Percentiles rank a stretch among this genome's conserved stretches.
Evolutionary conservation across 2,113 vertebrate species (phyloP).

Genomic region (Coracopsis vasa): DNA sequence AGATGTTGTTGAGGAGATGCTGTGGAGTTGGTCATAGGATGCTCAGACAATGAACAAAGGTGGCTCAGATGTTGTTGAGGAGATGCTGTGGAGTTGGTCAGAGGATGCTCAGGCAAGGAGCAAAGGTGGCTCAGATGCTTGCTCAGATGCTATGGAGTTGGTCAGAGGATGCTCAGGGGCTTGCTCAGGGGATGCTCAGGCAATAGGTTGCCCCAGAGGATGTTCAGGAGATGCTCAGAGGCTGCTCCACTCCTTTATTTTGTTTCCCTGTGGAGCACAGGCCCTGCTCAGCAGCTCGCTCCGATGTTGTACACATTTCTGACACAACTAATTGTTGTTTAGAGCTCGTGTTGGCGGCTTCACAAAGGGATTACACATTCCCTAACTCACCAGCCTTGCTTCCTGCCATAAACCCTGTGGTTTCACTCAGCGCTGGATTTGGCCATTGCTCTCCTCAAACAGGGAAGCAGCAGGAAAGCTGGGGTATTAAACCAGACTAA

Average conservation of each 20-base stretch:
- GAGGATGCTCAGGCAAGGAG: neutral
- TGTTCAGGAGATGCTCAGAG: neutral
- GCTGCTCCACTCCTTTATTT: neutral
- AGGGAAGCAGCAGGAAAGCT: rapidly evolving
- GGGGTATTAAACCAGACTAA: neutral
- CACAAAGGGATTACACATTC: slow-evolving; percentile 16
- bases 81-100: neutral
- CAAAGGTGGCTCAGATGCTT: neutral
- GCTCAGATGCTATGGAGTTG: neutral
- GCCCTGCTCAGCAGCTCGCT: neutral
- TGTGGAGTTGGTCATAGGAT: too few species aligned
- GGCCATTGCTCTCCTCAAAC: neutral
- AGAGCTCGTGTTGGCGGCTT: slow-evolving; percentile 13
- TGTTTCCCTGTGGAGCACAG: neutral
- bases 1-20: too few species aligned
- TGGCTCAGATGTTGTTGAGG: too few species aligned
- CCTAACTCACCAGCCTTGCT: neutral
- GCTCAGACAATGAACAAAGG: too few species aligned
- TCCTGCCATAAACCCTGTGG: neutral
- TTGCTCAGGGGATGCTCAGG: neutral
- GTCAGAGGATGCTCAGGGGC: neutral
- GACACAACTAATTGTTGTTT: slow-evolving; percentile 33
- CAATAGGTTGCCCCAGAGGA: neutral
- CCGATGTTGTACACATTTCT: neutral
- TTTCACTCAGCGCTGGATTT: neutral